Percentiles rank a stretch among this genome's conserved stretches.
phyloP scores from a whole-genome alignment of 1,140 invertebrate species.

The Tetramorium parvispinum region DNA sequence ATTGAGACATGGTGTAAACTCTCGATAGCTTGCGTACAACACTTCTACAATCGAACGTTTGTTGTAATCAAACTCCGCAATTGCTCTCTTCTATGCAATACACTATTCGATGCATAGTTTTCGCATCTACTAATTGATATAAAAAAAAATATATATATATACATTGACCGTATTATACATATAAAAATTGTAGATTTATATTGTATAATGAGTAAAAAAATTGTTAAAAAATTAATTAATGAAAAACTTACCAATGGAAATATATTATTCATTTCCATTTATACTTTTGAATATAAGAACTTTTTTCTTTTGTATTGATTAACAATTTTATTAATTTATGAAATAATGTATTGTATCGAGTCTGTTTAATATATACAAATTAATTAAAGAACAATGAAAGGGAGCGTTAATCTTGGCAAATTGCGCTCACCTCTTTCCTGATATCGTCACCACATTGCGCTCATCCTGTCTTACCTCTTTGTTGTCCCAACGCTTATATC shows the following conservation, averaged over 20 bases:
- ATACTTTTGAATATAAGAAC: background rate
- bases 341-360: background rate
- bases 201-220: background rate
- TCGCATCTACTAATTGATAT: background rate
- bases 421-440: background rate
- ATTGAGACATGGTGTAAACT: slow-evolving; percentile 47
- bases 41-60: slow-evolving; percentile 28
- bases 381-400: background rate
- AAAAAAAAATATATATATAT: background rate
- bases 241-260: background rate
- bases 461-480: slow-evolving; percentile 87
- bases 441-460: slow-evolving; percentile 1
- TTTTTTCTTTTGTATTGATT: background rate
- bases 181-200: background rate
- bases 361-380: background rate
- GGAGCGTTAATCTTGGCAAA: slow-evolving; percentile 7
- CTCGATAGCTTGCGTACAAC: slow-evolving; percentile 13
- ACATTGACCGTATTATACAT: background rate
- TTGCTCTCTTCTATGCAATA: slow-evolving; percentile 10
- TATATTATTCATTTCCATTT: background rate
- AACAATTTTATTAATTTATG: background rate
- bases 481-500: slow-evolving; percentile 88
- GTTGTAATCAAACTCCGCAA: slow-evolving; percentile 33
- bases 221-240: background rate
- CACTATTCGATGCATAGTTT: background rate